These are phyloP conservation scores for Pheosia gnoma DNA, from an alignment of 2,888 invertebrate species.

Conservation along the genomic window DNA sequence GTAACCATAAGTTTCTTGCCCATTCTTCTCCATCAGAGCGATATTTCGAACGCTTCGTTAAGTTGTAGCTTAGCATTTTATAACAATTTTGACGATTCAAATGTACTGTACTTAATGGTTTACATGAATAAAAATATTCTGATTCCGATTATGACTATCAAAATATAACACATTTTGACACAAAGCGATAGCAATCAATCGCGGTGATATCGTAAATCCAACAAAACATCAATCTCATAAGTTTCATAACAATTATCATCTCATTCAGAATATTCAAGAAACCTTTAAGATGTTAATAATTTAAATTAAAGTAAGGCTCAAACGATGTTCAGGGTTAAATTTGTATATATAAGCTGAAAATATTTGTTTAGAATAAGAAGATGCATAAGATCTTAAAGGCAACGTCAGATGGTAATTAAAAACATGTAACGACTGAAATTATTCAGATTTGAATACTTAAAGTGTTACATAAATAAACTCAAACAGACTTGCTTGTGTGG, in stretches of 20 bases:
- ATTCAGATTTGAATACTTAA: constrained; percentile 4
- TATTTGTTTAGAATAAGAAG: constrained; percentile 1
- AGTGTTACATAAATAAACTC: not conserved
- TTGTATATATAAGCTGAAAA: constrained; percentile 1
- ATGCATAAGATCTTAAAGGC: not conserved
- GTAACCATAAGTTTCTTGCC: too few species aligned
- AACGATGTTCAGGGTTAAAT: not conserved
- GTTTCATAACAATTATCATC: not conserved
- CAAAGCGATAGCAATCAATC: too few species aligned
- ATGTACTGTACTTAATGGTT: too few species aligned
- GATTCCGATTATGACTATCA: too few species aligned
- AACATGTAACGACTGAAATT: constrained; percentile 5
- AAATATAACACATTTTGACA: too few species aligned
- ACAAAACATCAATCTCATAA: not conserved
- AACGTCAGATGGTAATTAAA: constrained; percentile 6
- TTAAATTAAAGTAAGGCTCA: not conserved
- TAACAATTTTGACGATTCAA: too few species aligned
- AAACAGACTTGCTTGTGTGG: not conserved
- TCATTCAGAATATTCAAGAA: constrained; percentile 1
- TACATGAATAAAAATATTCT: too few species aligned
- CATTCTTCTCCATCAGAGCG: too few species aligned
- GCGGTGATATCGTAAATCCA: too few species aligned
- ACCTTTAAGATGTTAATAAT: not conserved
- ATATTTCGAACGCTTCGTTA: too few species aligned
- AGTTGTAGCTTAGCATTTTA: too few species aligned